phyloP scores from a whole-genome alignment of 1,140 invertebrate genomes.

The Dreissena polymorpha region DNA sequence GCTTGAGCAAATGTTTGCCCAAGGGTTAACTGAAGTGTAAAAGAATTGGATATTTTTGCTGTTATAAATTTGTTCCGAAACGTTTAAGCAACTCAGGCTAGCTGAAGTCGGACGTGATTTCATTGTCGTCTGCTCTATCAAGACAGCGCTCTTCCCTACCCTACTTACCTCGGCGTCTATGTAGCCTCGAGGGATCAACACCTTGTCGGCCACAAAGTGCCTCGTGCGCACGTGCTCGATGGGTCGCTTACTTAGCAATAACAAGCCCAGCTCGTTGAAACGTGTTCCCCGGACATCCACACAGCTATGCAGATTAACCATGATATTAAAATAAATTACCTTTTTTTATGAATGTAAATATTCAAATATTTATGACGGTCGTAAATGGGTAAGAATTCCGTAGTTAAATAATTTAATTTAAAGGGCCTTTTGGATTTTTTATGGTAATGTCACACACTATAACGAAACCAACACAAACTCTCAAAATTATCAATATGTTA shows the following conservation, averaged over 20 bases:
- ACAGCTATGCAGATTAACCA: conserved; percentile 34
- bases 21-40: no score
- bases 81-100: no score
- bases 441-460: neutral
- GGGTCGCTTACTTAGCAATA: conserved; percentile 47
- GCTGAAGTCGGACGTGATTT: no score
- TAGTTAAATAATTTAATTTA: neutral
- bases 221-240: conserved; percentile 15
- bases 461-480: neutral
- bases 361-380: neutral
- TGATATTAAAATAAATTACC: neutral
- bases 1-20: no score
- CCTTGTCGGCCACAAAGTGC: conserved; percentile 18
- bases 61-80: no score
- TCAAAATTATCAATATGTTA: neutral
- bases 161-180: conserved; percentile 49
- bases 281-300: conserved; percentile 17
- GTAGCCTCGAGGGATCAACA: conserved; percentile 45
- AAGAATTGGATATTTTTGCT: no score
- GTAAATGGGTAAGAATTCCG: neutral
- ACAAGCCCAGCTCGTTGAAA: conserved; percentile 52
- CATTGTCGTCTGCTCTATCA: neutral
- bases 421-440: neutral
- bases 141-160: neutral
- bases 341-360: neutral